Evolutionary conservation across 2,113 vertebrate genomes (phyloP).

Genomic region (Sporophila hypoxantha): DNA sequence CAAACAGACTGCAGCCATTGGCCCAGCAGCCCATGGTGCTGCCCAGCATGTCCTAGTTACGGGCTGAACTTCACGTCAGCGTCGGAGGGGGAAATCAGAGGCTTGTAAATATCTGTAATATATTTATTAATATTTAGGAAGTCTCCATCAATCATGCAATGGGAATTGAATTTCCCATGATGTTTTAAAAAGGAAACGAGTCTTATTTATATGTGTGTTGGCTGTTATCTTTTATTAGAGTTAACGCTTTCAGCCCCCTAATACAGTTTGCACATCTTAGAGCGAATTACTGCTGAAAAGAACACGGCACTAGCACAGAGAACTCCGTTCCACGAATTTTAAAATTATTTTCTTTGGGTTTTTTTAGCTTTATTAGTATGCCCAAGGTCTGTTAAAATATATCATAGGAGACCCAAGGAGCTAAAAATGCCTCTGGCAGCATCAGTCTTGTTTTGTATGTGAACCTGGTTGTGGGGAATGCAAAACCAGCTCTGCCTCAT

Average conservation of each 20-base stretch:
- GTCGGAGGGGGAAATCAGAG: neutral
- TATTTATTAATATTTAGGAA: constrained; percentile 68
- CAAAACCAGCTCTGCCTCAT: neutral
- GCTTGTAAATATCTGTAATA: constrained; percentile 73
- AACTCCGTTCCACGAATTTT: neutral
- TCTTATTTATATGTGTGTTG: constrained; percentile 53
- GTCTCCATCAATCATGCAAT: constrained; percentile 13
- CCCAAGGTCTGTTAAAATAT: neutral
- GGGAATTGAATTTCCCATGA: constrained; percentile 39
- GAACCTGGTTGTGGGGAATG: neutral
- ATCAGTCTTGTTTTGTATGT: neutral
- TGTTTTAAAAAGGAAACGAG: constrained; percentile 51
- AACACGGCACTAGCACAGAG: neutral
- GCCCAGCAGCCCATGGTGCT: neutral
- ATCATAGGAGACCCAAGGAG: neutral
- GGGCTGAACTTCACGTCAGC: neutral
- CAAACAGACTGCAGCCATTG: neutral
- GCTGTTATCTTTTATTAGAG: constrained; percentile 37
- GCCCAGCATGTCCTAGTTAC: neutral
- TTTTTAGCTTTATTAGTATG: constrained; percentile 52
- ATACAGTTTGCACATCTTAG: constrained; percentile 12
- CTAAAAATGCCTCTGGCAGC: constrained; percentile 12
- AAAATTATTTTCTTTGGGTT: neutral
- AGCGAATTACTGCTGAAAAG: constrained; percentile 7
- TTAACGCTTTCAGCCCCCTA: constrained; percentile 35